Evolutionary conservation across 2,797 vertebrate genomes (phyloP).

Genomic region (Dermochelys coriacea): DNA sequence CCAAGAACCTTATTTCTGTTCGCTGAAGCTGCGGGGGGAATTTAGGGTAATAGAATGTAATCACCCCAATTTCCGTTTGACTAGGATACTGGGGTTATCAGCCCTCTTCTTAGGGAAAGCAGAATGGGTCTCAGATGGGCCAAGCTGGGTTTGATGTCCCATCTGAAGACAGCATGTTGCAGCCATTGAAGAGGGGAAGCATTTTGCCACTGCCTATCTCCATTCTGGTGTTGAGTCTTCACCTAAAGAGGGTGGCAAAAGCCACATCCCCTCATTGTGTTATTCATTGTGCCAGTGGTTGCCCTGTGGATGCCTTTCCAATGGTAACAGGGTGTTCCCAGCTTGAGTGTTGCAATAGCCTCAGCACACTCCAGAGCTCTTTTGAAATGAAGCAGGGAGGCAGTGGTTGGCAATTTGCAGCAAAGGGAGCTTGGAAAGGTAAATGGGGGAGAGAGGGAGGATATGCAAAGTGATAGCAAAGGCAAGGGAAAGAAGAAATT

Average conservation of each 20-base stretch:
- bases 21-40: background rate
- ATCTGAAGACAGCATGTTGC: background rate
- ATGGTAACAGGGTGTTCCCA: background rate
- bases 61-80: background rate
- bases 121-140: background rate
- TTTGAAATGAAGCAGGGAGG: background rate
- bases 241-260: background rate
- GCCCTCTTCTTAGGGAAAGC: background rate
- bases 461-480: background rate
- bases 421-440: background rate
- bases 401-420: background rate
- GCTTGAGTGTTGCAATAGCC: background rate
- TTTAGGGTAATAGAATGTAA: background rate
- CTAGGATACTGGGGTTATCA: background rate
- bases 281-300: rapidly evolving
- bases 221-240: background rate
- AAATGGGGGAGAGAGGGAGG: background rate
- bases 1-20: background rate
- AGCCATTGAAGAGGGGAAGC: background rate
- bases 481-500: background rate
- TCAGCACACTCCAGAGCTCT: background rate
- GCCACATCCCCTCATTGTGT: background rate
- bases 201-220: background rate
- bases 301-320: background rate
- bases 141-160: no score